Evolutionary conservation across 2,113 vertebrate species (phyloP).

Genomic region (Cebidichthys violaceus): DNA sequence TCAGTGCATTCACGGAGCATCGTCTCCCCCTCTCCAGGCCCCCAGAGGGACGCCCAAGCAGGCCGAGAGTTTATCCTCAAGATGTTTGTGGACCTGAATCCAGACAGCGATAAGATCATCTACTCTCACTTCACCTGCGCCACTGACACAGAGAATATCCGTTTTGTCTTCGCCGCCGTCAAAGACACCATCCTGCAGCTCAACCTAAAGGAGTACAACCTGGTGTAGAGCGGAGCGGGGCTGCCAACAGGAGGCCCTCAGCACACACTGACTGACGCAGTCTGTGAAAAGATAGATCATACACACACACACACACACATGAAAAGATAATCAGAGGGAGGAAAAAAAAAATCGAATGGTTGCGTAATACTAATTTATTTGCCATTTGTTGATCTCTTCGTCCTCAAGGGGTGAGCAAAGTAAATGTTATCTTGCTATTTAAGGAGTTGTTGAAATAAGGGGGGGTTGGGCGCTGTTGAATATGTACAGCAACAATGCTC

Average conservation of each 20-base stretch:
- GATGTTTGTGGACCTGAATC: conserved; percentile 98
- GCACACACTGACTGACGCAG: conserved; percentile 74
- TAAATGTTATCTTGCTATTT: conserved; percentile 92
- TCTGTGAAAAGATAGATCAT: conserved; percentile 84
- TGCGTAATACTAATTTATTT: conserved; percentile 96
- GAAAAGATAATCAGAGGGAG: conserved; percentile 20
- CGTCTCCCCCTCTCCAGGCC: conserved; percentile 80
- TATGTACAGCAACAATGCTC: conserved; percentile 86
- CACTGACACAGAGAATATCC: no score
- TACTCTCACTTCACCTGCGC: conserved; percentile 98
- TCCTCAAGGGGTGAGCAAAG: conserved; percentile 84
- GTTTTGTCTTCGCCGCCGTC: conserved; percentile 97
- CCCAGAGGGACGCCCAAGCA: conserved; percentile 91
- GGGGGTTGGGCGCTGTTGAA: conserved; percentile 77
- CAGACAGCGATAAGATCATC: conserved; percentile 96
- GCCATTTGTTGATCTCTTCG: conserved; percentile 88
- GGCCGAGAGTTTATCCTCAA: conserved; percentile 96
- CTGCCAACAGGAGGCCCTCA: conserved; percentile 67
- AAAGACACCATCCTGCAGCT: conserved; percentile 96
- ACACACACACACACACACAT: conserved; percentile 44
- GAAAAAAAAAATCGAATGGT: conserved; percentile 70
- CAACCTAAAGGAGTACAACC: conserved; percentile 97
- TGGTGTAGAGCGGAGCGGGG: conserved; percentile 83
- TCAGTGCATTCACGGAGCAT: neutral
- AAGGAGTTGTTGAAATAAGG: conserved; percentile 82